Conservation (phyloP, 2,797 vertebrate genomes). For the Alosa sapidissima region DNA sequence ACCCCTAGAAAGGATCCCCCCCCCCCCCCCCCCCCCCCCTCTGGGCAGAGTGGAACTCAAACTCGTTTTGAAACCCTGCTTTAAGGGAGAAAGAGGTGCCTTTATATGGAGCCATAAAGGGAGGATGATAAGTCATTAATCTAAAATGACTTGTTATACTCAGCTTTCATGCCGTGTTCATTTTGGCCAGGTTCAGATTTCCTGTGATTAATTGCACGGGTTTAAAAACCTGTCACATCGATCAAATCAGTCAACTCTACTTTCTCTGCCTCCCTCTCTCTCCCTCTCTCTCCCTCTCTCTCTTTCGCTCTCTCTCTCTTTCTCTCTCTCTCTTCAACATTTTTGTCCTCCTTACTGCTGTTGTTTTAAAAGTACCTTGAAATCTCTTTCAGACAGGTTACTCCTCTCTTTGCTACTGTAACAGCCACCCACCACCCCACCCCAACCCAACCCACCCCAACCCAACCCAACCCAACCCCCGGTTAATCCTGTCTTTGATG, state of each 20-base stretch:
- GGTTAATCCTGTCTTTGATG: slow-evolving; percentile 56
- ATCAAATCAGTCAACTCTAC: slow-evolving; percentile 17
- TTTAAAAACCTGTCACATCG: slow-evolving; percentile 20
- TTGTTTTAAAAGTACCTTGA: not conserved
- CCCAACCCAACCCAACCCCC: not conserved
- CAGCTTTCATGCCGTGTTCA: slow-evolving; percentile 6
- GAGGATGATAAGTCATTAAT: slow-evolving; percentile 13
- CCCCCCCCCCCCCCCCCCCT: not conserved
- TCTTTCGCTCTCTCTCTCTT: too few relatives aligned
- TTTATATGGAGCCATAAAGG: not conserved
- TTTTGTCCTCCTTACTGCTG: not conserved
- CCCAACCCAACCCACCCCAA: not conserved
- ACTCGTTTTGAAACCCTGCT: not conserved
- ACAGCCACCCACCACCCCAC: not conserved
- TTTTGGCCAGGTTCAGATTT: slow-evolving; percentile 18
- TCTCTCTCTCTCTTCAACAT: not conserved
- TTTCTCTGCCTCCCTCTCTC: not conserved
- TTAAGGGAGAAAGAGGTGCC: not conserved
- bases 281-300: not conserved
- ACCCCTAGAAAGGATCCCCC: not conserved
- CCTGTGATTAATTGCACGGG: not conserved
- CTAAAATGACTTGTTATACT: slow-evolving; percentile 17
- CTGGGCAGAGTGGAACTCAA: not conserved
- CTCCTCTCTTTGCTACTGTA: not conserved
- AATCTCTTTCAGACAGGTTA: not conserved